Evolutionary conservation across 2,888 invertebrate species (phyloP).

Genomic region (Tricholauxania praeusta): DNA sequence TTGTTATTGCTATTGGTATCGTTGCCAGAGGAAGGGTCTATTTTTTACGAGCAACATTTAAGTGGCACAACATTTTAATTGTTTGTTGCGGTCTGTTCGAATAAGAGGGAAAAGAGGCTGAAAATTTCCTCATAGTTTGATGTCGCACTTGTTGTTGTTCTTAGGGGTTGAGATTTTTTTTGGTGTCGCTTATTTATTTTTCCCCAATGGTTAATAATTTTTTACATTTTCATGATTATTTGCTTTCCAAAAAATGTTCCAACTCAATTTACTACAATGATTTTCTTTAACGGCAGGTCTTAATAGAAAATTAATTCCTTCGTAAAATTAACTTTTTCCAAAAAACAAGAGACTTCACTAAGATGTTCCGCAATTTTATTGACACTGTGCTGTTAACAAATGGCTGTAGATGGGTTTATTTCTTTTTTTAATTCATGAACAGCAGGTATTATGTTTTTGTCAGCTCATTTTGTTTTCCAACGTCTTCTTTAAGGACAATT

Average conservation of each 20-base stretch:
- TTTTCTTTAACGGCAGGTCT: neutral
- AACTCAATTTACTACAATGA: constrained; percentile 5
- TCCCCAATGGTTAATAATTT: constrained; percentile 33
- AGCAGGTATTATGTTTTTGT: constrained; percentile 22
- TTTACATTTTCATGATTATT: constrained; percentile 23
- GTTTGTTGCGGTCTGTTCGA: constrained; percentile 18
- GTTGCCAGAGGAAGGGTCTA: neutral
- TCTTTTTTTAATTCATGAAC: neutral
- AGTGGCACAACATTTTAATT: constrained; percentile 37
- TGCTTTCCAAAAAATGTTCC: constrained; percentile 10
- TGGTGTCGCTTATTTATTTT: constrained; percentile 24
- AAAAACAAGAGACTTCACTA: neutral
- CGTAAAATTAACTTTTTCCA: constrained; percentile 40
- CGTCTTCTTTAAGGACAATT: constrained; percentile 12
- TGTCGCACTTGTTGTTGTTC: neutral
- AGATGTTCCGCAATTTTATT: constrained; percentile 3
- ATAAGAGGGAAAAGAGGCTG: neutral
- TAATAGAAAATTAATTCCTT: constrained; percentile 42
- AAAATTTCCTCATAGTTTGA: neutral
- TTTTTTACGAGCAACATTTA: constrained; percentile 27
- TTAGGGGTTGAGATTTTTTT: constrained; percentile 18
- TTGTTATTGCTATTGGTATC: neutral
- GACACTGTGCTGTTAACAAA: constrained; percentile 25
- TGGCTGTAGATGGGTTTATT: constrained; percentile 7
- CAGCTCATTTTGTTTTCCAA: constrained; percentile 28